These are phyloP conservation scores for Lagria hirta DNA, from an alignment of 2,888 invertebrate genomes.

Conservation along the genomic window DNA sequence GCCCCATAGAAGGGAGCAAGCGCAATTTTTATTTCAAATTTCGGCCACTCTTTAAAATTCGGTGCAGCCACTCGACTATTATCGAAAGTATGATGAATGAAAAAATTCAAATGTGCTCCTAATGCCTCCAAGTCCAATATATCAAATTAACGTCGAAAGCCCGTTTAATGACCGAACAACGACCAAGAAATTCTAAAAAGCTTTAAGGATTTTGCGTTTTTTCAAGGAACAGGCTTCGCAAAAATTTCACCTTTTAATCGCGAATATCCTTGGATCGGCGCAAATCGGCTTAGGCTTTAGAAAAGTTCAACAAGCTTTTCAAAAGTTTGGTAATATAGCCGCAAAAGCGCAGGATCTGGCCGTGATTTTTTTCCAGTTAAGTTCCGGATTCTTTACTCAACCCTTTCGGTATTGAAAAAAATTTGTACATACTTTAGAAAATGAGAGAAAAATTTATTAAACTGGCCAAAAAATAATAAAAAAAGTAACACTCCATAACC, in stretches of 20 bases:
- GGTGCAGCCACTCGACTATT: conserved; percentile 34
- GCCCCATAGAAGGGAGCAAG: conserved; percentile 13
- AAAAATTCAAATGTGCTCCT: conserved; percentile 34
- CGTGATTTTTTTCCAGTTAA: too few species aligned
- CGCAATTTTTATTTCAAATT: conserved; percentile 18
- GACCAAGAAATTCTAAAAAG: conserved; percentile 23
- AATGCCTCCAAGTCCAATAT: conserved; percentile 32
- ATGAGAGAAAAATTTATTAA: too few species aligned
- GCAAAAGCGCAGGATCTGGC: too few species aligned
- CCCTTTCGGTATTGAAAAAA: too few species aligned
- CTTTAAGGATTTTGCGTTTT: too few species aligned
- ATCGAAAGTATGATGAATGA: conserved; percentile 45
- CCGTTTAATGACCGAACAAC: conserved; percentile 22
- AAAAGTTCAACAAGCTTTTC: conserved; percentile 14
- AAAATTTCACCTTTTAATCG: conserved; percentile 12
- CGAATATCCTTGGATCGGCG: conserved; percentile 3
- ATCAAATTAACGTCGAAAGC: conserved; percentile 26
- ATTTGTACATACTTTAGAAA: too few species aligned
- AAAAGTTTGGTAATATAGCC: conserved; percentile 10
- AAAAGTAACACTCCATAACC: too few species aligned
- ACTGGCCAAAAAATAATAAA: too few species aligned
- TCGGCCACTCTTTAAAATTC: conserved; percentile 36
- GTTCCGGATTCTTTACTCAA: too few species aligned
- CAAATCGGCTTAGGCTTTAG: conserved; percentile 16
- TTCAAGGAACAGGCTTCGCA: conserved; percentile 10